Evolutionary conservation across 2,113 vertebrate species (phyloP).

Genomic region (Amblyopsis rosae): DNA sequence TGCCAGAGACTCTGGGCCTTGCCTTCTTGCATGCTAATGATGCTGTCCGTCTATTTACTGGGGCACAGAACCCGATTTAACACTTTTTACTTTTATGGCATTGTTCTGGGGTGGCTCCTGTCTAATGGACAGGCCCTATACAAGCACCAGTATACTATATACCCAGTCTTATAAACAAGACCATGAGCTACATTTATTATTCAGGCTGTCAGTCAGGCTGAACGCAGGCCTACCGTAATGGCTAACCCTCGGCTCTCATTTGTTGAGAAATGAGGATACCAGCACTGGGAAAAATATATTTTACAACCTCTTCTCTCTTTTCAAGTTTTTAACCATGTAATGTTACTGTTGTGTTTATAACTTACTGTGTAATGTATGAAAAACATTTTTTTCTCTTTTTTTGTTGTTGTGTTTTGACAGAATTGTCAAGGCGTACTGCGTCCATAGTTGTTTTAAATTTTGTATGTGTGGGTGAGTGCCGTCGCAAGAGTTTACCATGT

Average conservation of each 20-base stretch:
- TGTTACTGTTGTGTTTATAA: not conserved
- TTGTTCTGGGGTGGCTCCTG: constrained; percentile 8
- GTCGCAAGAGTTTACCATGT: no score
- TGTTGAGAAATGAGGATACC: no score
- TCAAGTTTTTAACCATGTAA: not conserved
- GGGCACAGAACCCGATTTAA: constrained; percentile 20
- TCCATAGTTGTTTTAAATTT: no score
- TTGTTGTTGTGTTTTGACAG: no score
- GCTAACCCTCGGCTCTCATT: constrained; percentile 49
- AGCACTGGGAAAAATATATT: constrained; percentile 19
- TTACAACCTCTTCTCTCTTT: constrained; percentile 26
- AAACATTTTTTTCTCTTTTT: not conserved
- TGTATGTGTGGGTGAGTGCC: no score
- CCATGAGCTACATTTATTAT: constrained; percentile 36
- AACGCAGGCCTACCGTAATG: constrained; percentile 45
- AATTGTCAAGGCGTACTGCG: no score
- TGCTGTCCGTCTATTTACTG: constrained; percentile 50
- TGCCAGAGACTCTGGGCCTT: constrained; percentile 50
- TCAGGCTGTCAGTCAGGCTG: constrained; percentile 34
- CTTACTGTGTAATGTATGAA: not conserved
- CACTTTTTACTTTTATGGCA: constrained; percentile 9
- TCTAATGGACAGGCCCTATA: not conserved
- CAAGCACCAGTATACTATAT: not conserved
- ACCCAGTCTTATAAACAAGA: constrained; percentile 21
- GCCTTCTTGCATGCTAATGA: constrained; percentile 60